phyloP scores from a whole-genome alignment of 2,888 invertebrate species.

The Crepidodera aurea region DNA sequence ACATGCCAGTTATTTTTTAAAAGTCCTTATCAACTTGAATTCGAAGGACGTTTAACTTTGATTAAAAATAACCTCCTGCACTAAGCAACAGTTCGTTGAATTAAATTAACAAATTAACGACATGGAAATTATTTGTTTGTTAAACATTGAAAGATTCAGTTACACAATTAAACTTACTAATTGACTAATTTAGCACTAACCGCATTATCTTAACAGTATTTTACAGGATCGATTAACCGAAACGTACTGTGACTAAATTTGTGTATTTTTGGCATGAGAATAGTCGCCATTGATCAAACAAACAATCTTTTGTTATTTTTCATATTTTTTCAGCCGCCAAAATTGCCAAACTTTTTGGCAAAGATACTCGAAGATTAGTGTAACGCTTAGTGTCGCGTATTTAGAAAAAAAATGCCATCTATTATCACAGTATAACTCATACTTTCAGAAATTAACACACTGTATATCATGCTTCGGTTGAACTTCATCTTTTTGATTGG shows the following conservation, averaged over 20 bases:
- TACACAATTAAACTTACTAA: too few species aligned
- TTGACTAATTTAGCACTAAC: conserved; percentile 20
- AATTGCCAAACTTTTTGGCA: conserved; percentile 53
- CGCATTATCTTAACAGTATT: conserved; percentile 30
- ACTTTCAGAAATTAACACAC: conserved; percentile 34
- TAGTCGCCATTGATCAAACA: conserved; percentile 26
- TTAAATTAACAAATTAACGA: too few species aligned
- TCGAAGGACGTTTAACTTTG: too few species aligned
- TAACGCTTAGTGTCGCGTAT: conserved; percentile 23
- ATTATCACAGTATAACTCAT: conserved; percentile 41
- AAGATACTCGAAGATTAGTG: conserved; percentile 53
- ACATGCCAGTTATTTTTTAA: too few species aligned
- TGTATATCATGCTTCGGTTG: conserved; percentile 29
- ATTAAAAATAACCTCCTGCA: too few species aligned
- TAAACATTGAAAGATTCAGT: background rate
- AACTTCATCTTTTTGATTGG: conserved; percentile 24
- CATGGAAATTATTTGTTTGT: too few species aligned
- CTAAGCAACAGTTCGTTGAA: too few species aligned
- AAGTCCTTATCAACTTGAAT: too few species aligned
- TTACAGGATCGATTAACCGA: conserved; percentile 25
- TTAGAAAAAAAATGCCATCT: conserved; percentile 32
- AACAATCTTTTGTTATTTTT: conserved; percentile 43
- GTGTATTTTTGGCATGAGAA: conserved; percentile 40
- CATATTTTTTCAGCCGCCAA: conserved; percentile 54
- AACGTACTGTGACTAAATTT: conserved; percentile 42